phyloP scores from a whole-genome alignment of 2,113 vertebrate species.

The Centropus bengalensis region DNA sequence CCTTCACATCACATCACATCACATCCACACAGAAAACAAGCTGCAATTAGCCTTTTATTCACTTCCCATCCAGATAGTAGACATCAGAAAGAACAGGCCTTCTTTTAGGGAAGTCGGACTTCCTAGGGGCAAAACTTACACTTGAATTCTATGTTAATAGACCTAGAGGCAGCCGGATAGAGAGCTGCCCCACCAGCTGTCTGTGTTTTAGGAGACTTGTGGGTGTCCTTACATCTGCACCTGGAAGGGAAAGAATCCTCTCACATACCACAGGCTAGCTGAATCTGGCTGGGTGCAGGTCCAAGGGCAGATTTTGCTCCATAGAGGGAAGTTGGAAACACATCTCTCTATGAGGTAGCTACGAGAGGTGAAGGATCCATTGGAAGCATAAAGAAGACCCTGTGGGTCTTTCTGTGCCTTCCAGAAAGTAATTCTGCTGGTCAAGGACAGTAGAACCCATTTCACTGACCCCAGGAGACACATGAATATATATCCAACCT shows the following conservation, averaged over 20 bases:
- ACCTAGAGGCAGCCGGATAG: neutral
- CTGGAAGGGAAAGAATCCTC: neutral
- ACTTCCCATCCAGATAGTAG: neutral
- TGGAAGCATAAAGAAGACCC: neutral
- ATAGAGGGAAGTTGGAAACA: neutral
- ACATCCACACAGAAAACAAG: neutral
- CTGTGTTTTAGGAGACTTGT: neutral
- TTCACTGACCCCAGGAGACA: neutral
- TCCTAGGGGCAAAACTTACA: neutral
- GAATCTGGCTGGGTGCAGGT: neutral
- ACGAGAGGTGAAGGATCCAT: neutral
- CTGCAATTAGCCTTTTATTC: neutral
- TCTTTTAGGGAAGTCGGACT: neutral
- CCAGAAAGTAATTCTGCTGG: neutral
- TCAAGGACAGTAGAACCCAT: neutral
- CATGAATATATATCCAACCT: accelerated
- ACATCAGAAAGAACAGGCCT: neutral
- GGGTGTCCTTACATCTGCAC: neutral
- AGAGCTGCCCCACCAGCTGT: neutral
- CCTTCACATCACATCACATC: neutral
- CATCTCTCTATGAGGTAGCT: neutral
- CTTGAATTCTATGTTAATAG: neutral
- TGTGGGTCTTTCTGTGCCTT: neutral
- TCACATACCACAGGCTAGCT: neutral
- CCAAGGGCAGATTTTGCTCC: neutral